Evolutionary conservation across 2,113 vertebrate species (phyloP).

Genomic region (Heterocephalus glaber): DNA sequence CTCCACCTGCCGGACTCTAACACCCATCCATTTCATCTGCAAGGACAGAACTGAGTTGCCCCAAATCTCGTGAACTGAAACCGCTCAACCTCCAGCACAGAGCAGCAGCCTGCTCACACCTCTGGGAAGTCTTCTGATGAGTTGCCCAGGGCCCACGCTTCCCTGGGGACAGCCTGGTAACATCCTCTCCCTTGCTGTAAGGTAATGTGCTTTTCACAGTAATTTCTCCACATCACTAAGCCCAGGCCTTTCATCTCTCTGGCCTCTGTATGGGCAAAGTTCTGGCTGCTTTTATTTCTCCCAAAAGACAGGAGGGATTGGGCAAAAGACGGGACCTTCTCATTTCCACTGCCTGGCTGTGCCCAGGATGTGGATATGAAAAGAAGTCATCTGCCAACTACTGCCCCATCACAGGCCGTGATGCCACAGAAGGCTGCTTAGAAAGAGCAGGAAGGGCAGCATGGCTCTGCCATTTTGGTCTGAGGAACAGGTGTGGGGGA

Average conservation of each 20-base stretch:
- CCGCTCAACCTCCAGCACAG: background rate
- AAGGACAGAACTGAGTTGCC: background rate
- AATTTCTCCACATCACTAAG: background rate
- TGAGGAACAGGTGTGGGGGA: background rate
- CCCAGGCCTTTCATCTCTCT: background rate
- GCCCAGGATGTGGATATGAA: background rate
- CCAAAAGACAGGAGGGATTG: background rate
- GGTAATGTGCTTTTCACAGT: background rate
- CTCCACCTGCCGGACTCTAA: background rate
- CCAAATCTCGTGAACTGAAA: background rate
- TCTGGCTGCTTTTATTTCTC: background rate
- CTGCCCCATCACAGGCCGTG: fast-evolving
- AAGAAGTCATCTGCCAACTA: background rate
- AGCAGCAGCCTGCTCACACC: background rate
- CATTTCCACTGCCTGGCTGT: background rate
- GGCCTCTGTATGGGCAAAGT: background rate
- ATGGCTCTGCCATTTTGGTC: background rate
- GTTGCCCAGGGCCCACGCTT: background rate
- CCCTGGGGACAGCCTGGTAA: background rate
- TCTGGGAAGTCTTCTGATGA: background rate
- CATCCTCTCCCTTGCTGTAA: background rate
- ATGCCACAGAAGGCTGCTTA: background rate
- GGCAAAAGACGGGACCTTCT: background rate
- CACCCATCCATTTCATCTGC: background rate
- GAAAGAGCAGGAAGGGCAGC: background rate